Percentiles rank a stretch among this genome's conserved stretches.
Conservation (phyloP, 2,113 vertebrate species). For the Vimba vimba region DNA sequence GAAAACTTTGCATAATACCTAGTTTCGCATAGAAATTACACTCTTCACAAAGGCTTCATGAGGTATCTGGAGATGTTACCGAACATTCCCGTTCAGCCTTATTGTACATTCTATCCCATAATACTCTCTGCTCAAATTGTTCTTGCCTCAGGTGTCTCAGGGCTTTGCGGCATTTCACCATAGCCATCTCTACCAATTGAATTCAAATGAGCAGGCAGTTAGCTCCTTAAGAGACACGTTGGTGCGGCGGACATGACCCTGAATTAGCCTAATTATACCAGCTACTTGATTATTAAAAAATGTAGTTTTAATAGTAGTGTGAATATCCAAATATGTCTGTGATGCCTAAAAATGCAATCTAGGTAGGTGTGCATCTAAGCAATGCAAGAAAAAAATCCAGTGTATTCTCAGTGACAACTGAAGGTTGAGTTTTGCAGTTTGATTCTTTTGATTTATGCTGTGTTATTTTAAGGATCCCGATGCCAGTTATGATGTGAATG, state of each 20-base stretch:
- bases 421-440: not conserved
- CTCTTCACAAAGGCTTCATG: not conserved
- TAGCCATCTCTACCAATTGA: not conserved
- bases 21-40: slow-evolving; percentile 13
- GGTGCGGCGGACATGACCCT: not conserved
- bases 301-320: not conserved
- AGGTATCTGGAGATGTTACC: not conserved
- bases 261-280: not conserved
- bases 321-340: not conserved
- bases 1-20: not conserved
- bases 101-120: slow-evolving; percentile 23
- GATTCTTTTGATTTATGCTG: not conserved
- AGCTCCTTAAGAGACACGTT: not conserved
- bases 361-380: not conserved
- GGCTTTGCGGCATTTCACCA: not conserved
- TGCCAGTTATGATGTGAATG: slow-evolving; percentile 96
- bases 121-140: not conserved
- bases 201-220: not conserved
- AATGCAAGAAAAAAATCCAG: not conserved
- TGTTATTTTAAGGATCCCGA: slow-evolving; percentile 82
- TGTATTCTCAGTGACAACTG: not conserved
- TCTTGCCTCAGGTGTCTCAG: slow-evolving; percentile 17
- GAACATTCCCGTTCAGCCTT: not conserved
- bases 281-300: not conserved
- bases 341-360: not conserved